These are phyloP conservation scores for Thermophis baileyi DNA, from an alignment of 2,113 vertebrate species.

Conservation along the genomic window DNA sequence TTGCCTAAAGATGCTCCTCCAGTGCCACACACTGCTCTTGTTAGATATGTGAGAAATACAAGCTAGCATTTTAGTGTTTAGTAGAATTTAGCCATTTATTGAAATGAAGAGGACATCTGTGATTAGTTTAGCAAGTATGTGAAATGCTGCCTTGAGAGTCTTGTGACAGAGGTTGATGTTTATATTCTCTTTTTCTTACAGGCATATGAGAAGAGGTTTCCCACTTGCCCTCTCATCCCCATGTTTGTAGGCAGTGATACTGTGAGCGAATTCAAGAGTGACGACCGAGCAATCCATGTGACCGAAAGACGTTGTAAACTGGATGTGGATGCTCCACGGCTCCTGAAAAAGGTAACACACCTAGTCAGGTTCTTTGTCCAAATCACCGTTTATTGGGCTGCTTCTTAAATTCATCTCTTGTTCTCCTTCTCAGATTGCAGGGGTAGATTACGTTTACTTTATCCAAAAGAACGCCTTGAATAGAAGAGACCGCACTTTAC, in stretches of 20 bases:
- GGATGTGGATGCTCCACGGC: slow-evolving; percentile 88
- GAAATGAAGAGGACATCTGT: not conserved
- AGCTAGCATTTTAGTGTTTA: not conserved
- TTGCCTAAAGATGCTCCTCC: slow-evolving; percentile 34
- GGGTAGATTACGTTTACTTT: slow-evolving; percentile 96
- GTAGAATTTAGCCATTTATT: slow-evolving; percentile 9
- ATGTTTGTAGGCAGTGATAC: slow-evolving; percentile 93
- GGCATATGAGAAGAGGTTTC: slow-evolving; percentile 94
- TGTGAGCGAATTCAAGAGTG: slow-evolving; percentile 79
- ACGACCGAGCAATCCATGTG: slow-evolving; percentile 77
- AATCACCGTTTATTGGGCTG: not conserved
- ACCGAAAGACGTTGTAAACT: slow-evolving; percentile 88
- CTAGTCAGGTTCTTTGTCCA: not conserved
- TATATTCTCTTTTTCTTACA: slow-evolving; percentile 43
- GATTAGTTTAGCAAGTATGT: not conserved
- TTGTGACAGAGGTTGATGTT: not conserved
- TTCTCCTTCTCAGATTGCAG: slow-evolving; percentile 79
- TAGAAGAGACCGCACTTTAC: slow-evolving; percentile 85
- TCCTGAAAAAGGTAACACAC: slow-evolving; percentile 86
- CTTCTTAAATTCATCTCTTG: not conserved
- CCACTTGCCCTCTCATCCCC: slow-evolving; percentile 88
- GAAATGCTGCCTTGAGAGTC: not conserved
- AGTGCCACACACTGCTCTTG: slow-evolving; percentile 31
- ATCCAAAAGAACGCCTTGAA: slow-evolving; percentile 93
- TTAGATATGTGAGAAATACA: slow-evolving; percentile 34